phyloP scores from a whole-genome alignment of 2,797 vertebrate genomes.

The Erpetoichthys calabaricus region DNA sequence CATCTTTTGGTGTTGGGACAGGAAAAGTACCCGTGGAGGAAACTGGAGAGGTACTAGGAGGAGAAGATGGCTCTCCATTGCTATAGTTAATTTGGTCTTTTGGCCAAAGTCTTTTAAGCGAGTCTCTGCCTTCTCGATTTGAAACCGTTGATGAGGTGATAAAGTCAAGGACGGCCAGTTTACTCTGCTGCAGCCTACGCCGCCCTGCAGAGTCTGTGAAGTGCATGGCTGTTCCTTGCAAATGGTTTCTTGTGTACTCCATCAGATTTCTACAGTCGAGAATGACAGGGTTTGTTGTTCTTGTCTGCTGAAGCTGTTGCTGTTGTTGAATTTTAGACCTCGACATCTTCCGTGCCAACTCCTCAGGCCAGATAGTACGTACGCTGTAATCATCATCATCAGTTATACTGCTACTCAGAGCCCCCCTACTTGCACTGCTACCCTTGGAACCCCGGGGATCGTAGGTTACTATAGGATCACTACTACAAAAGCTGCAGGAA shows the following conservation, averaged over 20 bases:
- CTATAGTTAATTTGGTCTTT: conserved; percentile 23
- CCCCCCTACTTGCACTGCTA: conserved; percentile 9
- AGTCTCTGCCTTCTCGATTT: conserved; percentile 30
- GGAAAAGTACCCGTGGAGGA: conserved; percentile 36
- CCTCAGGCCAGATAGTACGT: conserved; percentile 70
- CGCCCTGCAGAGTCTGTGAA: conserved; percentile 46
- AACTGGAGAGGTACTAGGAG: conserved; percentile 29
- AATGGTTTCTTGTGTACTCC: conserved; percentile 35
- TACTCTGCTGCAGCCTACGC: conserved; percentile 56
- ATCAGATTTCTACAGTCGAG: conserved; percentile 56
- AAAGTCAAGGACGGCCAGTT: conserved; percentile 60
- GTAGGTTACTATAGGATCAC: conserved; percentile 70
- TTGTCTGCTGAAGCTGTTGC: conserved; percentile 19
- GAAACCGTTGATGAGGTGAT: conserved; percentile 32
- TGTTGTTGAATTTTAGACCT: conserved; percentile 51
- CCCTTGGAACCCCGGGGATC: conserved; percentile 50
- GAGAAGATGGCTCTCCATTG: conserved; percentile 25
- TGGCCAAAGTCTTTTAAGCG: conserved; percentile 51
- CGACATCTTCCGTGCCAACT: conserved; percentile 64
- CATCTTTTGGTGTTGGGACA: conserved; percentile 45
- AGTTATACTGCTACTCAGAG: conserved; percentile 31
- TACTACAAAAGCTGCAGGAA: conserved; percentile 73
- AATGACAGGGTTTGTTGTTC: conserved; percentile 32
- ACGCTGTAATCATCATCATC: conserved; percentile 67
- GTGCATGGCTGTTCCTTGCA: conserved; percentile 25